Percentiles rank a stretch among this genome's conserved stretches.
Evolutionary conservation across 2,888 invertebrate genomes (phyloP).

Genomic region (Trichogramma dendrolimi): DNA sequence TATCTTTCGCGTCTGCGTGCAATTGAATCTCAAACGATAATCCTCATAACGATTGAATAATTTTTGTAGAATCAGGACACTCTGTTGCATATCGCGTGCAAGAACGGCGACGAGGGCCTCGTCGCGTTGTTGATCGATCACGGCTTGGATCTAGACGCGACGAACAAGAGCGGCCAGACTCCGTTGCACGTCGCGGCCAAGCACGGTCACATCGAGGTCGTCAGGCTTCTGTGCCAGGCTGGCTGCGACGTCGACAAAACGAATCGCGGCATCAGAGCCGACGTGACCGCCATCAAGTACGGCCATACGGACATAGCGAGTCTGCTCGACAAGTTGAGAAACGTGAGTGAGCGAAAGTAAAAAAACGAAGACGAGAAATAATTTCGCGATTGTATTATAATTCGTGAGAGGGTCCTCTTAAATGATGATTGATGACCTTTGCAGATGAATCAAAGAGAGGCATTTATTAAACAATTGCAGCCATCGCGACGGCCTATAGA

Average conservation of each 20-base stretch:
- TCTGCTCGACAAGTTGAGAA: slow-evolving; percentile 62
- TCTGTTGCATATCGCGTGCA: slow-evolving; percentile 60
- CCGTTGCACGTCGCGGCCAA: slow-evolving; percentile 71
- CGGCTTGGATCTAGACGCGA: slow-evolving; percentile 57
- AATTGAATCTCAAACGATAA: neutral
- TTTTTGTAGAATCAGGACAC: slow-evolving; percentile 59
- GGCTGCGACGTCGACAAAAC: slow-evolving; percentile 67
- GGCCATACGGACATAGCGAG: slow-evolving; percentile 67
- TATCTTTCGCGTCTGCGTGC: slow-evolving; percentile 1
- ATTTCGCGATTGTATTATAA: neutral
- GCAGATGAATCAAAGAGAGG: slow-evolving; percentile 51
- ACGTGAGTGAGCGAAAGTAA: slow-evolving; percentile 51
- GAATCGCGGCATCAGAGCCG: slow-evolving; percentile 68
- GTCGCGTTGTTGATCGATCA: slow-evolving; percentile 46
- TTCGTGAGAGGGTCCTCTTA: neutral
- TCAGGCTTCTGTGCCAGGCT: slow-evolving; percentile 64
- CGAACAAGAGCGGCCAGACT: slow-evolving; percentile 60
- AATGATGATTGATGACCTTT: slow-evolving; percentile 19
- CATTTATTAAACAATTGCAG: slow-evolving; percentile 62
- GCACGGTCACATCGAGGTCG: slow-evolving; percentile 67
- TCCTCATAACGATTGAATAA: slow-evolving; percentile 1
- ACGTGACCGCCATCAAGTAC: slow-evolving; percentile 72
- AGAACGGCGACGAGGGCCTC: slow-evolving; percentile 46
- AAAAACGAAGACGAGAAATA: neutral
- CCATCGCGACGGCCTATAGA: slow-evolving; percentile 58